Percentiles rank a stretch among this genome's conserved stretches.
phyloP scores from a whole-genome alignment of 2,797 vertebrate species.

The Cyprinodon diabolis region DNA sequence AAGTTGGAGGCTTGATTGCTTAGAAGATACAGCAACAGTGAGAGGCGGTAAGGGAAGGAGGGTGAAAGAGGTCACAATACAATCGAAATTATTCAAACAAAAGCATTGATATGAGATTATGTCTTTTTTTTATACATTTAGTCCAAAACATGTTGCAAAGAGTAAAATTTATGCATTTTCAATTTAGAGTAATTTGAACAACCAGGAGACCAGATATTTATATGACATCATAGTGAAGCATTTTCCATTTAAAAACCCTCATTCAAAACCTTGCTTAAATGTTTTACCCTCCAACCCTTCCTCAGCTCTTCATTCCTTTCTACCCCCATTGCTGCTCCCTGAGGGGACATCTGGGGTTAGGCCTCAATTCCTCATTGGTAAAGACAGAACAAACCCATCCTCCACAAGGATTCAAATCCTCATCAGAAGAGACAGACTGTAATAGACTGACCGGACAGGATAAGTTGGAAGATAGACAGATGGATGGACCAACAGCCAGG shows the following conservation, averaged over 20 bases:
- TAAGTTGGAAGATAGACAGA: conserved; percentile 63
- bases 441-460: conserved; percentile 37
- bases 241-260: conserved; percentile 7
- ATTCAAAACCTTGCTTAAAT: conserved; percentile 2
- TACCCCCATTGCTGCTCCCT: conserved; percentile 48
- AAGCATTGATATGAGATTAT: conserved; percentile 56
- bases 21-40: conserved; percentile 81
- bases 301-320: conserved; percentile 36
- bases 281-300: conserved; percentile 29
- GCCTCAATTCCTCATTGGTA: conserved; percentile 48
- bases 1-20: conserved; percentile 83
- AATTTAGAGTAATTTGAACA: background rate
- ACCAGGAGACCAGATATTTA: background rate
- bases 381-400: conserved; percentile 47
- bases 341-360: conserved; percentile 52
- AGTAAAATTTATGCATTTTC: background rate
- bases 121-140: background rate
- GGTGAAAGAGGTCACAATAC: conserved; percentile 17
- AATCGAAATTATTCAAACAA: conserved; percentile 72
- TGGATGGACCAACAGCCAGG: conserved; percentile 72
- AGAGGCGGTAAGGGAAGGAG: conserved; percentile 64
- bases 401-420: conserved; percentile 54
- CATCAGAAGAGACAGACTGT: conserved; percentile 44
- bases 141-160: background rate
- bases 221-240: background rate